Evolutionary conservation across 2,888 invertebrate genomes (phyloP), one percentile per base, ranked within the genome.

Genomic region (Pristionchus exspectatus): DNA sequence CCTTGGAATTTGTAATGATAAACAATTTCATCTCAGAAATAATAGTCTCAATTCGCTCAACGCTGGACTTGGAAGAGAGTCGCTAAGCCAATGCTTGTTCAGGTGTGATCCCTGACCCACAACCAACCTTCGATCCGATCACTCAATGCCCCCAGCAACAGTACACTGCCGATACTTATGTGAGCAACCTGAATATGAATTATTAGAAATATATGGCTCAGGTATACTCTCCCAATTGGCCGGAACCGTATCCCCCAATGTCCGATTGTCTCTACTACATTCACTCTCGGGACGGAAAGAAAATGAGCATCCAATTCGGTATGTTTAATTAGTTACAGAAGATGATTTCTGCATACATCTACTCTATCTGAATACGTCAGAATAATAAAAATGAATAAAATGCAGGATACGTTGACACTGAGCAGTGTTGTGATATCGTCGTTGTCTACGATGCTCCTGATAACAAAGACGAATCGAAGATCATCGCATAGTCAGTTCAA

Each of bases 191-290:
- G 69, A 27, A 14, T n/a, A 1, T 77, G 24, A 30, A 24, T n/a
- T n/a, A n/a, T n/a, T 0, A 30, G 38, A 38, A 30, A 4, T 24
- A 14, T 5, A 69, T 27, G 30, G 2, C 2, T 24, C 16, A 84
- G 84, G 84, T 84, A 21, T 27, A 27, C 12, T 84, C 84, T n/a
- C 84, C 84, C 56, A 84, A 84, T 21, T 84, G 84, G 84, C 84
- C 84, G 27, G 33, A 33, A 10, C 30, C 84, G 2, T 84, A 84
- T 56, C 84, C 84, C 7, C 84, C 84, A 21, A 38, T 84, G 84
- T 30, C 56, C 84, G 84, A 84, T 33, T 84, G 84, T 38, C 54
- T 59, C 56, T 84, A 84, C 56, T 56, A 84, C 30, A 84, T 84
- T 84, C 30, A 30, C 30, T 84, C 84, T 30, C 56, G 24, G 27